Conservation (phyloP, 2,888 invertebrate species). For the Lithophane semibrunnea region DNA sequence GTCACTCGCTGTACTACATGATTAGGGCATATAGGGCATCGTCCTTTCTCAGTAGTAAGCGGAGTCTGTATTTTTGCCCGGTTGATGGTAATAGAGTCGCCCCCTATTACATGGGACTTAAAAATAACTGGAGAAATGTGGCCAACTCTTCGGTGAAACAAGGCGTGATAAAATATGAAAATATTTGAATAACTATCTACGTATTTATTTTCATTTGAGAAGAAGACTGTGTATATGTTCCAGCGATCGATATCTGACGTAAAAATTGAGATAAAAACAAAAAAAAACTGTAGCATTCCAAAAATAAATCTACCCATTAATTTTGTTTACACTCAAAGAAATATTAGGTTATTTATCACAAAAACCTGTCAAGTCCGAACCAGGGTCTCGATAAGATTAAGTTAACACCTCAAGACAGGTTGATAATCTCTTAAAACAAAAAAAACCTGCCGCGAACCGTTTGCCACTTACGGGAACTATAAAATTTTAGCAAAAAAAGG, state of each 20-base stretch:
- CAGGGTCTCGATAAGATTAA: constrained; percentile 72
- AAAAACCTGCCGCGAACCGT: constrained; percentile 66
- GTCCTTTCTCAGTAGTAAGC: too few species aligned
- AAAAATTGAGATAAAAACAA: background rate
- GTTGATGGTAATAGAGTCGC: too few species aligned
- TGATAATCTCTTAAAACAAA: constrained; percentile 75
- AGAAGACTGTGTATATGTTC: too few species aligned
- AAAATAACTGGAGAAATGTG: too few species aligned
- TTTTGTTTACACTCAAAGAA: constrained; percentile 40
- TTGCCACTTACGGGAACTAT: constrained; percentile 76
- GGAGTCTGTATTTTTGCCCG: too few species aligned
- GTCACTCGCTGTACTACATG: too few species aligned
- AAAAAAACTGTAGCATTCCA: constrained; percentile 8
- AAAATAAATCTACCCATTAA: constrained; percentile 40
- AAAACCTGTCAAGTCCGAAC: constrained; percentile 57
- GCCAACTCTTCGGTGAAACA: too few species aligned
- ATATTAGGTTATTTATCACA: constrained; percentile 37
- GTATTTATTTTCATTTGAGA: too few species aligned
- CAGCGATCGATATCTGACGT: background rate
- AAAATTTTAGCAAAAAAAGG: constrained; percentile 63
- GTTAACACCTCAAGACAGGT: constrained; percentile 77
- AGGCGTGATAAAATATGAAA: too few species aligned
- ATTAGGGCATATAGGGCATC: too few species aligned
- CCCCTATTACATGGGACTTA: too few species aligned
- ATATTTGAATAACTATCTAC: too few species aligned